phyloP scores from a whole-genome alignment of 2,113 vertebrate genomes.

The Dryoscopus gambensis region DNA sequence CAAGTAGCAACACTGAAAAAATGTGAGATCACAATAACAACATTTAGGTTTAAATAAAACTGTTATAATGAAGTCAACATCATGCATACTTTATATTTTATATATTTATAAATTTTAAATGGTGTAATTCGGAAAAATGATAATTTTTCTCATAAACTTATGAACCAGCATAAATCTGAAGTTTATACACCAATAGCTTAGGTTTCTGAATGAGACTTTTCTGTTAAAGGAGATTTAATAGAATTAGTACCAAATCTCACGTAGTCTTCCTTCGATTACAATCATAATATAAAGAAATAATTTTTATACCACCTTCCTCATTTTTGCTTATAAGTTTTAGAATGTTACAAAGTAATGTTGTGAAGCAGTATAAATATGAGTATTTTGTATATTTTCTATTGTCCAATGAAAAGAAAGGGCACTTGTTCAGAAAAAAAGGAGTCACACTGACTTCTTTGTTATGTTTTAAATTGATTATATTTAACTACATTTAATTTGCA shows the following conservation, averaged over 20 bases:
- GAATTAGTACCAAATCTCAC: background rate
- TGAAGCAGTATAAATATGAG: background rate
- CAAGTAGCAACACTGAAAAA: background rate
- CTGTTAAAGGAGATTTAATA: background rate
- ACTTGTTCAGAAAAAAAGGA: slow-evolving; percentile 28
- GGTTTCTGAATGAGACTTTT: background rate
- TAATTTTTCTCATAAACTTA: background rate
- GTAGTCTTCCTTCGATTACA: background rate
- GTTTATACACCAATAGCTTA: background rate
- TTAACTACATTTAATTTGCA: slow-evolving; percentile 57
- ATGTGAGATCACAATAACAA: background rate
- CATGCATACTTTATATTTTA: background rate
- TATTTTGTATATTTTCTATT: slow-evolving; percentile 61
- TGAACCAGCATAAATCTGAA: background rate
- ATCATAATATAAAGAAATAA: background rate
- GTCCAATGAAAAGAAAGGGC: slow-evolving; percentile 1
- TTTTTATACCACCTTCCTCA: background rate
- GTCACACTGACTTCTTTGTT: slow-evolving; percentile 28
- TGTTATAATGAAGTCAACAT: background rate
- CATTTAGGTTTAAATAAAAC: background rate
- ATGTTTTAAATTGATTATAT: slow-evolving; percentile 36
- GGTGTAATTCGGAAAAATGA: background rate
- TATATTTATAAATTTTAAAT: background rate
- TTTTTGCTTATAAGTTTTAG: background rate
- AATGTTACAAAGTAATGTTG: background rate